Base-by-base conservation (phyloP, 1,140 invertebrate species). In the Samia ricini region DNA sequence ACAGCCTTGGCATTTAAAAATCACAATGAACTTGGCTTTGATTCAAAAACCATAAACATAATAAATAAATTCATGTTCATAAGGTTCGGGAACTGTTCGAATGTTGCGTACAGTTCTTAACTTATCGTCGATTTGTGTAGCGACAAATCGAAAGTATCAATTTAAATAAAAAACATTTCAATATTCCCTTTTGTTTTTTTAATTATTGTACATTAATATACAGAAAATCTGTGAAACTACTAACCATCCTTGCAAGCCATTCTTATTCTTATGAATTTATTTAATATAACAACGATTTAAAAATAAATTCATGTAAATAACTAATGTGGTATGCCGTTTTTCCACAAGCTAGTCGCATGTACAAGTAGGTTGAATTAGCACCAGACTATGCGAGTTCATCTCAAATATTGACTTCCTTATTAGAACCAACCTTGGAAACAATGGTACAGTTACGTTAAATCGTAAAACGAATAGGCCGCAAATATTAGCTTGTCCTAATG, bases 341-440 rank as follows among this genome's bases (percentile, higher is more conserved):
- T 42, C 12, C 33, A 12, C n/a, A 42, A 42, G 33, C 12, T 4
- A 15, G 33, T 42, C 15, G 23, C 10, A 5, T 26, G 19, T 42
- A 23, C 59, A 52, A 29, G 59, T 60, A 20, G 24, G 57, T 52
- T 60, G 33, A 60, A 61, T 63, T 63, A 67, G 60, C 63, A 55
- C 29, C 59, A 61, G 36, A 55, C 64, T 49, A 54, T 60, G 42
- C 26, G 65, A 64, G 74, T 71, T 72, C 74, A 73, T 74, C 72
- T 71, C 78, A 82, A 88, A 88, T 83, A 85, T 88, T 87, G 71
- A 83, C 86, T 89, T 89, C 86, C 86, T 87, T 80, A 87, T 89
- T 89, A 89, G 81, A 68, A 61, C 42, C 33, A 15, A 57, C 54
- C 51, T 70, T 64, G 63, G 71, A 71, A 87, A 87, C 86, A 83